phyloP scores from a whole-genome alignment of 2,113 vertebrate genomes.

The Sorex araneus region DNA sequence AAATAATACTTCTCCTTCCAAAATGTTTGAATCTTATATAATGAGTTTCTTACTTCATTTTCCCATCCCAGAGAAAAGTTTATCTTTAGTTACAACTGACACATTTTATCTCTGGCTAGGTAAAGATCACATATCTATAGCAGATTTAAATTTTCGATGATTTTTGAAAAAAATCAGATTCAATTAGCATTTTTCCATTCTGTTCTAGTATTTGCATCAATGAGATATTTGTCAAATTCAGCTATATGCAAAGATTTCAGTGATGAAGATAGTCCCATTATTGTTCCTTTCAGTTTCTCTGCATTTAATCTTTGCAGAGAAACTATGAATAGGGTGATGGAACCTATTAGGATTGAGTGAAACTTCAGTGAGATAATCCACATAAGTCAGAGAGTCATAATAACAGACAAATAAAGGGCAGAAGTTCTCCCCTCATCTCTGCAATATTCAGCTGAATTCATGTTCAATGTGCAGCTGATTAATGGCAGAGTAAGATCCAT shows the following conservation, averaged over 20 bases:
- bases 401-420: background rate
- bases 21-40: conserved; percentile 66
- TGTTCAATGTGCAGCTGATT: accelerated
- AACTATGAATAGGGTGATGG: background rate
- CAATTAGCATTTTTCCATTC: accelerated
- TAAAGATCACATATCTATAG: background rate
- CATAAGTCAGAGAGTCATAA: background rate
- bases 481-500: accelerated
- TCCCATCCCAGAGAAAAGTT: background rate
- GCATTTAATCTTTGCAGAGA: background rate
- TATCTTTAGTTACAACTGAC: background rate
- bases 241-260: background rate
- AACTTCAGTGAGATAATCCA: background rate
- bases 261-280: background rate
- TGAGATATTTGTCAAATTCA: accelerated
- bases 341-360: background rate
- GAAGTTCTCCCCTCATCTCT: background rate
- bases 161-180: background rate
- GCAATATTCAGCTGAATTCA: background rate
- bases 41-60: conserved; percentile 53
- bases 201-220: too few species aligned
- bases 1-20: conserved; percentile 76
- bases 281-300: background rate
- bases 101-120: background rate
- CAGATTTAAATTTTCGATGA: background rate